phyloP scores from a whole-genome alignment of 1,140 invertebrate species.

The Bradynema listronoti region DNA sequence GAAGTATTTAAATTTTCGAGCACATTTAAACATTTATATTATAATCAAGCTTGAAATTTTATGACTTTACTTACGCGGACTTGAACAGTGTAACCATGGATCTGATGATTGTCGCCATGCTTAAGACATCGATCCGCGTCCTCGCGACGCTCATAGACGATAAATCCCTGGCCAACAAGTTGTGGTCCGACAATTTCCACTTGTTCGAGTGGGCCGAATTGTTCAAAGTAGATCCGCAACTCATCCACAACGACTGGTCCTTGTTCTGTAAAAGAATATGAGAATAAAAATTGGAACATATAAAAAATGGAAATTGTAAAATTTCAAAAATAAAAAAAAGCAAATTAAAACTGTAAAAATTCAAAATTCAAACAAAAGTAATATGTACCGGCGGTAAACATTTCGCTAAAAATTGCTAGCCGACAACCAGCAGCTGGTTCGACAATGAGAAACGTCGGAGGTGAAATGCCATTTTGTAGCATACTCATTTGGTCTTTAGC shows the following conservation, averaged over 20 bases:
- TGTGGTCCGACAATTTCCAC: slow-evolving; percentile 47
- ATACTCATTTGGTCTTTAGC: slow-evolving; percentile 67
- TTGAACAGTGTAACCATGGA: slow-evolving; percentile 40
- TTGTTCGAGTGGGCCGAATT: slow-evolving; percentile 43
- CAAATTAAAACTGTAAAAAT: slow-evolving; percentile 1
- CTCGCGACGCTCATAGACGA: slow-evolving; percentile 36
- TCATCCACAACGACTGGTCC: too few species aligned
- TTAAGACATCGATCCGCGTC: slow-evolving; percentile 29
- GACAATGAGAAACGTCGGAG: slow-evolving; percentile 41
- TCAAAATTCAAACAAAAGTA: background rate
- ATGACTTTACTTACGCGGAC: slow-evolving; percentile 25
- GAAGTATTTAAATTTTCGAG: too few species aligned
- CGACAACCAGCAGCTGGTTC: slow-evolving; percentile 44
- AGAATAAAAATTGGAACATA: too few species aligned
- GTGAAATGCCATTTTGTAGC: slow-evolving; percentile 31
- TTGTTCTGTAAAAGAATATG: too few species aligned
- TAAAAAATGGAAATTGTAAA: too few species aligned
- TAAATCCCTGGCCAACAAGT: slow-evolving; percentile 24
- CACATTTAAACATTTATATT: background rate
- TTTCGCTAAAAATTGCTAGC: slow-evolving; percentile 33
- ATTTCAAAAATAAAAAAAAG: too few species aligned
- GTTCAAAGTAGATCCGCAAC: slow-evolving; percentile 43
- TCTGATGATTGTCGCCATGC: slow-evolving; percentile 19
- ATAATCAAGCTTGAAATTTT: background rate
- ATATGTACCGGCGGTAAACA: background rate